A percentile compares a stretch with the other conserved stretches of the same genome.
Conservation (phyloP, 2,113 vertebrate genomes). For the Poicephalus meyeri region DNA sequence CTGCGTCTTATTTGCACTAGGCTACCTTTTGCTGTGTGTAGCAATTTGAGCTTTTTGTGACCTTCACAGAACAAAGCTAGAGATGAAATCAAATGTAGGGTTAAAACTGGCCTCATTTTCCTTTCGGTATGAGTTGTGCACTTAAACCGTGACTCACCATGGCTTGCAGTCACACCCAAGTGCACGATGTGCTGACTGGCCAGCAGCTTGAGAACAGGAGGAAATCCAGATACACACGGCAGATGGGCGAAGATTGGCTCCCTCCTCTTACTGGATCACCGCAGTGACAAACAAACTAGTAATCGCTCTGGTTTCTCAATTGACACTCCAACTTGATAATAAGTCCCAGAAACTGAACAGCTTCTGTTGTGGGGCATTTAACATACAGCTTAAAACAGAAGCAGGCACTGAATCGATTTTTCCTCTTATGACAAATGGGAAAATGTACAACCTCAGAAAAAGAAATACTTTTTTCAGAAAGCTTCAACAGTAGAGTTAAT, state of each 20-base stretch:
- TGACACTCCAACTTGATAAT: not conserved
- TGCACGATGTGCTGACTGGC: not conserved
- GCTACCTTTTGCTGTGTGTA: not conserved
- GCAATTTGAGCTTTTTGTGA: not conserved
- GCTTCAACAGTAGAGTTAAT: not conserved
- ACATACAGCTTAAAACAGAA: not conserved
- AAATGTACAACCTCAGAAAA: not conserved
- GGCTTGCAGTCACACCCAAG: conserved; percentile 51
- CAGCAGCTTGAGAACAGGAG: not conserved
- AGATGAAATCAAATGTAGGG: conserved; percentile 35
- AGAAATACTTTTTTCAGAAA: not conserved
- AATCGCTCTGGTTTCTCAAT: not conserved
- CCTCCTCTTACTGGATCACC: not conserved
- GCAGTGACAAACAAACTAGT: not conserved
- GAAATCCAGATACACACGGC: not conserved
- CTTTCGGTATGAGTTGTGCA: not conserved
- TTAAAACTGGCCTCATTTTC: conserved; percentile 28
- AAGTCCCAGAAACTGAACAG: not conserved
- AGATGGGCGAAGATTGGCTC: not conserved
- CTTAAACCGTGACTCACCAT: conserved; percentile 32
- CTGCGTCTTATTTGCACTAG: not conserved
- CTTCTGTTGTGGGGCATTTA: conserved; percentile 1
- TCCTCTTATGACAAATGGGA: not conserved
- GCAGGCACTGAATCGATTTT: conserved; percentile 1
- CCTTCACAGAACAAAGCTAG: not conserved